Evolutionary conservation across 2,113 vertebrate genomes (phyloP).

Genomic region (Carlito syrichta): DNA sequence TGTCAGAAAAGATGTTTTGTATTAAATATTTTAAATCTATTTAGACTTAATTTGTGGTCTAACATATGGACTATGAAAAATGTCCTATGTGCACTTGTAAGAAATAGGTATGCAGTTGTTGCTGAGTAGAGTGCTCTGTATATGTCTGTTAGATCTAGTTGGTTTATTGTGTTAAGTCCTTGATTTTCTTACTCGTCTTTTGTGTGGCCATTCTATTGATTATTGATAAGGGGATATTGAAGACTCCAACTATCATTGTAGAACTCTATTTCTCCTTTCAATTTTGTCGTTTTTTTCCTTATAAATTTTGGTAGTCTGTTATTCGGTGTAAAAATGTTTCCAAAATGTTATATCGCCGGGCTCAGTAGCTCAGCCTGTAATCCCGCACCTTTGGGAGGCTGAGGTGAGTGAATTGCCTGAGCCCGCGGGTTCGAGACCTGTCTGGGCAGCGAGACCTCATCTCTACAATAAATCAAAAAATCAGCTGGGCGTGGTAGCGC

Average conservation of each 20-base stretch:
- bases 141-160: not conserved
- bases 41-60: not conserved
- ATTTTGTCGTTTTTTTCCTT: not conserved
- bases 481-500: too few species aligned
- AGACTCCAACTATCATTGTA: not conserved
- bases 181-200: not conserved
- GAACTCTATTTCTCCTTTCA: not conserved
- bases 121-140: not conserved
- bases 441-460: too few species aligned
- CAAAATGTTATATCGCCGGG: too few species aligned
- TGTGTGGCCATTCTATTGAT: not conserved
- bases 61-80: not conserved
- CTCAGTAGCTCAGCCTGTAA: too few species aligned
- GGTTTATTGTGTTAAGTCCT: not conserved
- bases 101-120: not conserved
- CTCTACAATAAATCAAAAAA: too few species aligned
- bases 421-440: too few species aligned
- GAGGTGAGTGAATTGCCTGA: too few species aligned
- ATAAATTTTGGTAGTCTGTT: not conserved
- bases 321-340: not conserved
- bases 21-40: not conserved
- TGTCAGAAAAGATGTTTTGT: not conserved
- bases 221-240: not conserved
- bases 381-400: too few species aligned
- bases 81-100: not conserved